Evolutionary conservation across 2,797 vertebrate genomes (phyloP).

Genomic region (Rhinatrema bivittatum): DNA sequence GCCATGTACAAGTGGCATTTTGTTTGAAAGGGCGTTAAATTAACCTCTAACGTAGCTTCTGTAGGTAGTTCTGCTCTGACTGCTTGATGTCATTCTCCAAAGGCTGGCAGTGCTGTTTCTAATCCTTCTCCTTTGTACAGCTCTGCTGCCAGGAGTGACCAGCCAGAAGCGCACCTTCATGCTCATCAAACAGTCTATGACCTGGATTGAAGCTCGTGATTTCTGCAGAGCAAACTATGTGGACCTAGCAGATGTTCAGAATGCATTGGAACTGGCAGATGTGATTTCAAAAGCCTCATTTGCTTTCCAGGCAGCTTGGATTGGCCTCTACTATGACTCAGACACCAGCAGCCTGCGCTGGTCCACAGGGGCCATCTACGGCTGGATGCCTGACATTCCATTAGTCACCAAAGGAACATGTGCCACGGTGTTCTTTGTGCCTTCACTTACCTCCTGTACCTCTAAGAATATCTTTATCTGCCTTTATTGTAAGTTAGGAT

Average conservation of each 20-base stretch:
- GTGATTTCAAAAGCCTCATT: neutral
- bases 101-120: no score
- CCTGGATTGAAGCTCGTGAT: neutral
- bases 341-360: neutral
- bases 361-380: constrained; percentile 10
- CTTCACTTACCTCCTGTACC: neutral
- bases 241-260: neutral
- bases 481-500: constrained; percentile 8
- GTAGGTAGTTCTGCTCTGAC: no score
- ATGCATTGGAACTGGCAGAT: rapidly evolving
- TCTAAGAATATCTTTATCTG: constrained; percentile 15
- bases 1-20: no score
- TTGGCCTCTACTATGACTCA: constrained; percentile 5
- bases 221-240: neutral
- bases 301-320: neutral
- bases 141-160: no score
- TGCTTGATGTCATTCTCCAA: no score
- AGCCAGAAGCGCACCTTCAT: neutral
- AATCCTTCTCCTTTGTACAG: no score
- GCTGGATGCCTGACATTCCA: neutral
- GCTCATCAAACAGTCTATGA: neutral
- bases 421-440: rapidly evolving
- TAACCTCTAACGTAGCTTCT: no score
- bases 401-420: no score
- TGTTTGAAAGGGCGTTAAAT: no score